A percentile compares a stretch with the other conserved stretches of the same genome.
These are phyloP conservation scores for Peromyscus leucopus DNA, from an alignment of 2,113 vertebrate genomes.

Conservation along the genomic window DNA sequence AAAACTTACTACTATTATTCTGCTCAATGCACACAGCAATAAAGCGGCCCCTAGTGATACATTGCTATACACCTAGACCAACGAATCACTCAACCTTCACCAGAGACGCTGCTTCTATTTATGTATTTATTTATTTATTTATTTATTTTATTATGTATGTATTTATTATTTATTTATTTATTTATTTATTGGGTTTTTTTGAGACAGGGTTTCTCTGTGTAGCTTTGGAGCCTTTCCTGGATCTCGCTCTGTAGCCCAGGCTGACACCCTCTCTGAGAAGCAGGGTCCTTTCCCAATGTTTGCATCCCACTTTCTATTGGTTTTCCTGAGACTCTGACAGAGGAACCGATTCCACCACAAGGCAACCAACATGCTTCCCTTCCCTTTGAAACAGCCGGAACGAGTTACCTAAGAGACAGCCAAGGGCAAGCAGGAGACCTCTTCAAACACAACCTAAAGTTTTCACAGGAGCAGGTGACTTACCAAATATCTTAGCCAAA, in stretches of 20 bases:
- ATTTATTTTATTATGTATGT: not conserved
- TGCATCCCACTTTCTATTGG: not conserved
- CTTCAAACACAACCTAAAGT: not conserved
- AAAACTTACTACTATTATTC: not conserved
- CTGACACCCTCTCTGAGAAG: not conserved
- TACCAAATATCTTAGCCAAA: constrained; percentile 70
- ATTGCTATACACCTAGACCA: not conserved
- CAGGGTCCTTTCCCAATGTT: not conserved
- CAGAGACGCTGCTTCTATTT: not conserved
- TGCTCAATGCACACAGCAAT: not conserved
- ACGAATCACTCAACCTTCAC: not conserved
- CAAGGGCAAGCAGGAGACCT: rapidly evolving
- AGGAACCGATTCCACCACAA: not conserved
- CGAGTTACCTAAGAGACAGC: not conserved
- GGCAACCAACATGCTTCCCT: not conserved
- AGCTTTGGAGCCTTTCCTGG: too few species aligned
- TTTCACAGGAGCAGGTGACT: not conserved
- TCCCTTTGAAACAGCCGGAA: not conserved
- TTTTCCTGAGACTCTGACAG: not conserved
- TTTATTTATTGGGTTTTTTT: too few species aligned
- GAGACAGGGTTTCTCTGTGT: too few species aligned
- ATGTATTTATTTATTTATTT: not conserved
- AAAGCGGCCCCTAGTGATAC: not conserved
- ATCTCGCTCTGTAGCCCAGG: too few species aligned
- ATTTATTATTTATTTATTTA: not conserved